A percentile compares a stretch with the other conserved stretches of the same genome.
Evolutionary conservation across 1,140 invertebrate genomes (phyloP).

Genomic region (Drepana arcuata): DNA sequence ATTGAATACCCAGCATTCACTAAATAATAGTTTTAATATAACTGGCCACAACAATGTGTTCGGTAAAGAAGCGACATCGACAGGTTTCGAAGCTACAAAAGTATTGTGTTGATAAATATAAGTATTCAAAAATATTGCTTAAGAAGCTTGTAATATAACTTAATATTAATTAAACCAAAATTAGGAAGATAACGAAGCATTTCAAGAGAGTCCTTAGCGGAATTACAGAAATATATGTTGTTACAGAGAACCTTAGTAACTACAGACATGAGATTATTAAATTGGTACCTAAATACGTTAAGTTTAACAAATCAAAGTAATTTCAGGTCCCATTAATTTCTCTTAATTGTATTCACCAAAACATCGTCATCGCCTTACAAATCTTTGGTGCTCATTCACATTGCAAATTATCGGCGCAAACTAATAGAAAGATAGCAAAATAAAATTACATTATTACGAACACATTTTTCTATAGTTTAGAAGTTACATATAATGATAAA

Average conservation of each 20-base stretch:
- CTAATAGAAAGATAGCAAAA: slow-evolving; percentile 33
- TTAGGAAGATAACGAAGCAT: slow-evolving; percentile 43
- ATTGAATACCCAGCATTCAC: slow-evolving; percentile 42
- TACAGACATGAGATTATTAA: slow-evolving; percentile 57
- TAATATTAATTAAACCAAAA: slow-evolving; percentile 52
- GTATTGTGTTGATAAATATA: too few relatives aligned
- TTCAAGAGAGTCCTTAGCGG: slow-evolving; percentile 35
- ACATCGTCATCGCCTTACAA: slow-evolving; percentile 61
- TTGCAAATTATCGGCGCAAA: slow-evolving; percentile 58
- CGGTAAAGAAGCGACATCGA: slow-evolving; percentile 37
- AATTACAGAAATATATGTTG: slow-evolving; percentile 49
- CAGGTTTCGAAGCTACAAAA: slow-evolving; percentile 33
- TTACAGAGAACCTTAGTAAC: slow-evolving; percentile 42
- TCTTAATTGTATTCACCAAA: slow-evolving; percentile 67
- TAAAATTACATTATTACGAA: slow-evolving; percentile 43
- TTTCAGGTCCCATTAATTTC: slow-evolving; percentile 68
- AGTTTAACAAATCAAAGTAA: slow-evolving; percentile 61
- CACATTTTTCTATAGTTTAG: slow-evolving; percentile 55
- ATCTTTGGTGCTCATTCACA: slow-evolving; percentile 69
- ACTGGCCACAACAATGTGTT: slow-evolving; percentile 64
- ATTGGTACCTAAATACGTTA: slow-evolving; percentile 62
- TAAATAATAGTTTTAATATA: slow-evolving; percentile 57
- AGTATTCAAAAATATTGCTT: slow-evolving; percentile 43
- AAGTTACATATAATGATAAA: slow-evolving; percentile 51
- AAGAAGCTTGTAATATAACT: slow-evolving; percentile 40